Percentiles rank a stretch among this genome's conserved stretches.
Evolutionary conservation across 2,797 vertebrate species (phyloP).

Genomic region (Parauchenoglanis ngamensis): DNA sequence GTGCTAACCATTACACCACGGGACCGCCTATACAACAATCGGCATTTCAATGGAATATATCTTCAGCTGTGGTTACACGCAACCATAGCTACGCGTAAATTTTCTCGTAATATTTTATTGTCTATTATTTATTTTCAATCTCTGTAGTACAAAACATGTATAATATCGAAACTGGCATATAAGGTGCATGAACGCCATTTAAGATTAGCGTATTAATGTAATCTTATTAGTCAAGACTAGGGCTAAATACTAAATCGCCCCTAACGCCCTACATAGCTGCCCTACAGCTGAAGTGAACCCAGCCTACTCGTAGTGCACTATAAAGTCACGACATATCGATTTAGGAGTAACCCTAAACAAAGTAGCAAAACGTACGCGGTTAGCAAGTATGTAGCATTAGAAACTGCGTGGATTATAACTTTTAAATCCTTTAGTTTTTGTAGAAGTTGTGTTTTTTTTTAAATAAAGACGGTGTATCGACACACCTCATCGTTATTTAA

Average conservation of each 20-base stretch:
- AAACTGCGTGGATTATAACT: background rate
- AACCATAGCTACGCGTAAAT: too few relatives aligned
- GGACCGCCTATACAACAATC: constrained; percentile 36
- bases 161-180: background rate
- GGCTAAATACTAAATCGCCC: background rate
- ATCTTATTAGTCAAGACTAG: too few relatives aligned
- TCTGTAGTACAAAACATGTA: background rate
- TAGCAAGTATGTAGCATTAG: background rate
- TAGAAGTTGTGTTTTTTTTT: background rate
- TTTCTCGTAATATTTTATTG: too few relatives aligned
- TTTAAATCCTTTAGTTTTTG: background rate
- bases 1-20: constrained; percentile 72
- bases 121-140: background rate
- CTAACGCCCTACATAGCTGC: background rate
- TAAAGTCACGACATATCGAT: background rate
- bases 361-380: background rate
- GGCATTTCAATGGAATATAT: fast-evolving
- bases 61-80: too few relatives aligned
- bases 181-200: background rate
- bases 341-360: background rate
- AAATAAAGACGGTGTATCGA: background rate
- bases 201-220: background rate
- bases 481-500: background rate
- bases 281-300: background rate
- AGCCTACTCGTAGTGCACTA: background rate